phyloP scores from a whole-genome alignment of 1,140 invertebrate species.

The Acromyrmex echinatior region DNA sequence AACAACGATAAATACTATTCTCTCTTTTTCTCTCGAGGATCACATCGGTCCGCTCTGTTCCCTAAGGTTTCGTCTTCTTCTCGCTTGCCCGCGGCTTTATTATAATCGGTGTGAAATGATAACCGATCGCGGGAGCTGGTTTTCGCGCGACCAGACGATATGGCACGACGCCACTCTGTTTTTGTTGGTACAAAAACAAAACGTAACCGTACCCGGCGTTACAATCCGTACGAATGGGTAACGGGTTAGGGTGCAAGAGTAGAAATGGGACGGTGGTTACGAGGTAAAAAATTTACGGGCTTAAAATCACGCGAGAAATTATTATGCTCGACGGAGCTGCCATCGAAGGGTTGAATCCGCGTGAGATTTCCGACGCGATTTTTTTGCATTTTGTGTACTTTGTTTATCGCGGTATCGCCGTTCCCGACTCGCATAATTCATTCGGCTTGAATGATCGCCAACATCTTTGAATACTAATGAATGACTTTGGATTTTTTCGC shows the following conservation, averaged over 20 bases:
- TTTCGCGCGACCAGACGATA: conserved; percentile 74
- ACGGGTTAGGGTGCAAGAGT: conserved; percentile 39
- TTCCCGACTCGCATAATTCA: not conserved
- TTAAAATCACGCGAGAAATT: conserved; percentile 87
- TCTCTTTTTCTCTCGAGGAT: conserved; percentile 36
- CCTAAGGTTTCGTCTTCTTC: not conserved
- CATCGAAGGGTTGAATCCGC: conserved; percentile 28
- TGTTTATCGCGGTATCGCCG: conserved; percentile 39
- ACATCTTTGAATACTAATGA: conserved; percentile 2
- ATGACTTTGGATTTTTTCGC: not conserved
- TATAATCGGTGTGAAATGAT: conserved; percentile 87
- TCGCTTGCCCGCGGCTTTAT: conserved; percentile 77
- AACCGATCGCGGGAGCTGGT: conserved; percentile 82
- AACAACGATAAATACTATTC: conserved; percentile 33
- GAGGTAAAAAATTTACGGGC: conserved; percentile 86
- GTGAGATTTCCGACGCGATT: conserved; percentile 52
- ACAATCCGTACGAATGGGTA: conserved; percentile 31
- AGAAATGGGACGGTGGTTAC: conserved; percentile 73
- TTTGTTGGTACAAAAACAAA: conserved; percentile 79
- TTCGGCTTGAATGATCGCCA: conserved; percentile 8
- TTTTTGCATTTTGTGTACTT: conserved; percentile 60
- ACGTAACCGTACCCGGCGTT: conserved; percentile 53
- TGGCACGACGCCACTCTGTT: conserved; percentile 78
- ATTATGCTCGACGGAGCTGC: conserved; percentile 78
- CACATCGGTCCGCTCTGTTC: conserved; percentile 4